These are phyloP conservation scores for Philonicus albiceps DNA, from an alignment of 2,888 invertebrate genomes.

Conservation along the genomic window DNA sequence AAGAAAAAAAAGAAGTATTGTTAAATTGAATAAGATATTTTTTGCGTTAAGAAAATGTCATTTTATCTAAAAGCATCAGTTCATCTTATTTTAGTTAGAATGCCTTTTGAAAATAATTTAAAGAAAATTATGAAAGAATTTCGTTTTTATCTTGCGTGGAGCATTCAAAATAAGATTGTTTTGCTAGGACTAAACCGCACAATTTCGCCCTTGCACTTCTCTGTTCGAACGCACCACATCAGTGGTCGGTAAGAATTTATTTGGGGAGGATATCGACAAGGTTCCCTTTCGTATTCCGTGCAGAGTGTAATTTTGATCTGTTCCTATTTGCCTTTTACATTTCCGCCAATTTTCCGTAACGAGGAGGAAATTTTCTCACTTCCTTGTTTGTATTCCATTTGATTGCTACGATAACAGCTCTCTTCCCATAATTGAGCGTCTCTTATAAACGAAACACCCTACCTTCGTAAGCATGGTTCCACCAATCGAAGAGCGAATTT, in stretches of 20 bases:
- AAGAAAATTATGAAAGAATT: not conserved
- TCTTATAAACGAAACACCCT: not conserved
- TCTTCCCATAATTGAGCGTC: not conserved
- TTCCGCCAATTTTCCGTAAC: conserved; percentile 24
- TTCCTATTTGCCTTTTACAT: conserved; percentile 13
- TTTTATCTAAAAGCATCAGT: too few species aligned
- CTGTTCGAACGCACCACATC: not conserved
- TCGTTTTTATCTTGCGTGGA: not conserved
- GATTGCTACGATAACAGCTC: conserved; percentile 5
- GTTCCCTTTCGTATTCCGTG: not conserved
- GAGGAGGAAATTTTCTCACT: conserved; percentile 22
- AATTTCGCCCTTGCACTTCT: not conserved
- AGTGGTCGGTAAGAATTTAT: not conserved
- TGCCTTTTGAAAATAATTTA: too few species aligned
- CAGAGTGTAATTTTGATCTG: not conserved
- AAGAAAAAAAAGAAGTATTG: too few species aligned
- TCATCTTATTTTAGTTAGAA: too few species aligned
- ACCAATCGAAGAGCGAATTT: not conserved
- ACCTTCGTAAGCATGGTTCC: not conserved
- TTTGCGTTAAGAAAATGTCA: too few species aligned
- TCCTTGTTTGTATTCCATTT: conserved; percentile 5
- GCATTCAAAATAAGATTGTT: not conserved
- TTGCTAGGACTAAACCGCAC: not conserved
- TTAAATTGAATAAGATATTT: too few species aligned
- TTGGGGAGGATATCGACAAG: not conserved